Conservation (phyloP, 1,140 invertebrate species). For the Halictus rubicundus region DNA sequence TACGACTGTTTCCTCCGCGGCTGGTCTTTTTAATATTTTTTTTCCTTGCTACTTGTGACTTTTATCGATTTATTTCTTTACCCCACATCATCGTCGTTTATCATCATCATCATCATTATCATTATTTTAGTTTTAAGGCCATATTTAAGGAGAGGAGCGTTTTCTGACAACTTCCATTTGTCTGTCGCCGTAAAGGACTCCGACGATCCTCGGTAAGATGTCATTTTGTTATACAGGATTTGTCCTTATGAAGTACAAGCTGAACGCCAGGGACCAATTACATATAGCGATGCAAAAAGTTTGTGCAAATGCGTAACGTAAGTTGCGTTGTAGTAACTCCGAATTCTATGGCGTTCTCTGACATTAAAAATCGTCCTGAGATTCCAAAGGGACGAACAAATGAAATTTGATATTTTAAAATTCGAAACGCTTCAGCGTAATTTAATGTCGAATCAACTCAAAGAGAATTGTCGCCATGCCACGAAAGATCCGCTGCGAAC, state of each 20-base stretch:
- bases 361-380: too few relatives aligned
- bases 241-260: too few relatives aligned
- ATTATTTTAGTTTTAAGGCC: constrained; percentile 56
- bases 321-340: too few relatives aligned
- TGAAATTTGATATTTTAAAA: too few relatives aligned
- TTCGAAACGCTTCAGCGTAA: too few relatives aligned
- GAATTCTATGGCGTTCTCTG: too few relatives aligned
- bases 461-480: too few relatives aligned
- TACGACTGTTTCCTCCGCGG: constrained; percentile 25
- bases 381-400: too few relatives aligned
- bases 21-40: constrained; percentile 3
- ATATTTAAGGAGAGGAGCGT: constrained; percentile 54
- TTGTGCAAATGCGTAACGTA: neutral
- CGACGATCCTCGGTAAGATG: neutral
- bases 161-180: constrained; percentile 10
- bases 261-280: neutral
- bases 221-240: neutral
- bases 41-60: constrained; percentile 15
- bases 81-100: constrained; percentile 4
- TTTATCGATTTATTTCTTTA: constrained; percentile 14
- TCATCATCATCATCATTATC: neutral
- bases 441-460: too few relatives aligned
- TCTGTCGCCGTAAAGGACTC: neutral
- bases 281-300: neutral
- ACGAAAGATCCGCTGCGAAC: too few relatives aligned